Evolutionary conservation across 2,888 invertebrate species (phyloP), one percentile per base, ranked within the genome.

Genomic region (Drosophila lacicola): DNA sequence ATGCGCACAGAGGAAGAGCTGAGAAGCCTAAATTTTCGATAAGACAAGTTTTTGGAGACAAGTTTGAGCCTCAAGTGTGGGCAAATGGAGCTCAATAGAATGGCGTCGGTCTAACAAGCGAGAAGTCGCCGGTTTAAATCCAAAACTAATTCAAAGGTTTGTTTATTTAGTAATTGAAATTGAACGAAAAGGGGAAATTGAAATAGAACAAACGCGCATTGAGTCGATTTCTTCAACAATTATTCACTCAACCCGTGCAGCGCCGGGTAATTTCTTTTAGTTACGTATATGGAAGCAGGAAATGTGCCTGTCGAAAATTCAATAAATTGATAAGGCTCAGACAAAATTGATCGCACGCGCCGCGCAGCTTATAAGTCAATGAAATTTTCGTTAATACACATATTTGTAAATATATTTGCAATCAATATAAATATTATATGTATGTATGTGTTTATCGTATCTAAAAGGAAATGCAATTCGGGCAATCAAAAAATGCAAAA

Each of bases 391-490:
- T 21, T 4, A 2, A 17, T n/a, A 25, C 45, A 19, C 13, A n/a
- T 37, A 42, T 34, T 34, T 41, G n/a, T 41, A 29, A 21, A 58
- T 44, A 55, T 41, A 14, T 46, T 34, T 19, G n/a, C 44, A 54
- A 55, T 51, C 49, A 54, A 77, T 61, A 39, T 29, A 41, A 13
- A 39, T 34, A n/a, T 9, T 10, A 39, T 19, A 10, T 13, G 14
- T 37, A 49, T 29, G 21, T 21, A n/a, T 37, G 10, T n/a, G 17
- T 17, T 17, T 17, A 36, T 50, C 57, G 50, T 77, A 57, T 64
- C 56, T 53, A 61, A 42, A 64, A 64, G 68, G 60, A 73, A 72
- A 75, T 57, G 60, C 49, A 60, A 33, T 51, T 56, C 21, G 29
- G 44, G 13, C 51, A 51, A 58, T 58, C 68, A 58, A 44, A 36